Conservation (phyloP, 2,888 invertebrate species). For the Lagria hirta region DNA sequence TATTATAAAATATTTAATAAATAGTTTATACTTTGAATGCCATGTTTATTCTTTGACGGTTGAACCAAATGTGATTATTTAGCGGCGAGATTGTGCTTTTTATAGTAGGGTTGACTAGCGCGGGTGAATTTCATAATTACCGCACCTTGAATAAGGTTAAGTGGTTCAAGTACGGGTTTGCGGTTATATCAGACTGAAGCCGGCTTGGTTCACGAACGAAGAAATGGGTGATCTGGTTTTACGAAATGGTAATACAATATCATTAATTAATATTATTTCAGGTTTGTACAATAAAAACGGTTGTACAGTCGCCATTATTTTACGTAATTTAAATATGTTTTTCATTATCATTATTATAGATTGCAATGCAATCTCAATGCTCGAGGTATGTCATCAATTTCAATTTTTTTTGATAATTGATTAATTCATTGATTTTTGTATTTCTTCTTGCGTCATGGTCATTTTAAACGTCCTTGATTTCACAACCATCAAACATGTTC, state of each 20-base stretch:
- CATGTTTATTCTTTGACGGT: conserved; percentile 19
- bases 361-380: not conserved
- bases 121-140: conserved; percentile 24
- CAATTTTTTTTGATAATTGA: not conserved
- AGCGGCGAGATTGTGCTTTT: conserved; percentile 11
- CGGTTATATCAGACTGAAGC: conserved; percentile 13
- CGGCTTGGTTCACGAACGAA: conserved; percentile 5
- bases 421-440: not conserved
- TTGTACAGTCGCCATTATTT: not conserved
- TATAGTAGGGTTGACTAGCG: conserved; percentile 19
- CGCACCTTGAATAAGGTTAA: conserved; percentile 26
- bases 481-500: too few species aligned
- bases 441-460: conserved; percentile 7
- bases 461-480: conserved; percentile 10
- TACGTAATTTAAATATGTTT: not conserved
- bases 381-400: too few species aligned
- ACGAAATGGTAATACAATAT: conserved; percentile 7
- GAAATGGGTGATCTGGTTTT: conserved; percentile 22
- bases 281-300: not conserved
- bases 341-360: conserved; percentile 5
- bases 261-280: conserved; percentile 5
- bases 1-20: conserved; percentile 10
- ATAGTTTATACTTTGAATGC: conserved; percentile 19
- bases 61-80: conserved; percentile 13
- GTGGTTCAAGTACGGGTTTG: conserved; percentile 18